Conservation (phyloP, 2,113 vertebrate genomes). For the Xerus inauris region DNA sequence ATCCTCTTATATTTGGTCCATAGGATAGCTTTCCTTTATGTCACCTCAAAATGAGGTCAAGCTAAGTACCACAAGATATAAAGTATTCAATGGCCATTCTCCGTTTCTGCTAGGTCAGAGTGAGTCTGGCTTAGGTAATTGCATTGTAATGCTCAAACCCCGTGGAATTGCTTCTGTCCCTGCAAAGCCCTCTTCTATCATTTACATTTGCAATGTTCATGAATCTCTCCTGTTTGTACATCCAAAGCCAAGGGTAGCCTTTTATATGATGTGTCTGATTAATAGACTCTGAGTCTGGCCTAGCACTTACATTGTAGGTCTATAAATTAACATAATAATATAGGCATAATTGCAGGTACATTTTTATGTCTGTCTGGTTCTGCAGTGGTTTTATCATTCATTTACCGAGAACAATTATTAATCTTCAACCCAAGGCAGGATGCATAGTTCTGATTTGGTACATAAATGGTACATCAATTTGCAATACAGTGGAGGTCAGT, state of each 20-base stretch:
- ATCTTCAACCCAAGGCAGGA: constrained; percentile 58
- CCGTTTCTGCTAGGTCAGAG: neutral
- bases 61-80: neutral
- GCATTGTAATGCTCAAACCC: constrained; percentile 27
- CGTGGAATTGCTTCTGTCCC: constrained; percentile 33
- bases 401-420: constrained; percentile 67
- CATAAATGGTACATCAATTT: constrained; percentile 43
- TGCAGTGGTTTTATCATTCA: constrained; percentile 65
- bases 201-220: constrained; percentile 5
- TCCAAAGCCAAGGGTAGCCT: constrained; percentile 14
- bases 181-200: neutral
- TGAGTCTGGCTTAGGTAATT: constrained; percentile 44
- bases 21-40: constrained; percentile 17
- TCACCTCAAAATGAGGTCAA: constrained; percentile 51
- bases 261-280: constrained; percentile 68
- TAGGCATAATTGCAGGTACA: constrained; percentile 51
- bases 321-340: constrained; percentile 72
- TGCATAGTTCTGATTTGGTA: constrained; percentile 34
- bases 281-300: constrained; percentile 26
- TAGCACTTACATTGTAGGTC: constrained; percentile 33
- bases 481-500: neutral
- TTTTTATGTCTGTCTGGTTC: constrained; percentile 71
- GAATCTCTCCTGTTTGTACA: constrained; percentile 1
- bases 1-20: neutral
- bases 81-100: neutral